Evolutionary conservation across 2,797 vertebrate genomes (phyloP).

Genomic region (Morelia viridis): DNA sequence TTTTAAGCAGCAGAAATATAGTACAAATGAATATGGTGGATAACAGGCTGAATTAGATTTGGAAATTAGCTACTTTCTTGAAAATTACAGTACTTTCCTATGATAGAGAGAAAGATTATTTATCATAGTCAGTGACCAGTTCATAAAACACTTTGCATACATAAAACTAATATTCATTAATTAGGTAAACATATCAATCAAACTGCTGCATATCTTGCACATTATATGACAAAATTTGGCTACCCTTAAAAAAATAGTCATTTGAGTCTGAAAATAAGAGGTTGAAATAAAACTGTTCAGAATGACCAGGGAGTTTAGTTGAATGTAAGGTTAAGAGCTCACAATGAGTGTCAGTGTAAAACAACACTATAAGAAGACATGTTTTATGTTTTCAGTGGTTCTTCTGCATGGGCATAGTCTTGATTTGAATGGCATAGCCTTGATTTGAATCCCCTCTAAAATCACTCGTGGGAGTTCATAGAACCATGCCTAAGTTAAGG

Average conservation of each 20-base stretch:
- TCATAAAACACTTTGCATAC: background rate
- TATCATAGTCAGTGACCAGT: background rate
- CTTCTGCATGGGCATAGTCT: background rate
- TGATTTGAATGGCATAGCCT: background rate
- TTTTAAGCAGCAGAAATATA: conserved; percentile 26
- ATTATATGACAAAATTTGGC: background rate
- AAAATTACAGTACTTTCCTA: background rate
- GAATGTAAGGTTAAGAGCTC: background rate
- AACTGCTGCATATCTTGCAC: background rate
- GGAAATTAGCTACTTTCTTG: background rate
- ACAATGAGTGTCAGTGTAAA: background rate
- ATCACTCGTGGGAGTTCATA: background rate
- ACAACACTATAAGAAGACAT: background rate
- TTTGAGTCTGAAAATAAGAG: background rate
- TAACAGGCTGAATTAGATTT: background rate
- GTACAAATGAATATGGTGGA: background rate
- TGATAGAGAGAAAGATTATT: background rate
- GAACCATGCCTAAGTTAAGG: background rate
- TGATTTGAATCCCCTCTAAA: background rate
- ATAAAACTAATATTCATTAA: background rate
- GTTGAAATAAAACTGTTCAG: background rate
- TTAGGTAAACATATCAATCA: background rate
- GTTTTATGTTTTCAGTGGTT: background rate
- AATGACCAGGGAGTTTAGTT: background rate
- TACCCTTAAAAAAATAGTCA: background rate